phyloP scores from a whole-genome alignment of 2,113 vertebrate species.

The Nibea coibor region DNA sequence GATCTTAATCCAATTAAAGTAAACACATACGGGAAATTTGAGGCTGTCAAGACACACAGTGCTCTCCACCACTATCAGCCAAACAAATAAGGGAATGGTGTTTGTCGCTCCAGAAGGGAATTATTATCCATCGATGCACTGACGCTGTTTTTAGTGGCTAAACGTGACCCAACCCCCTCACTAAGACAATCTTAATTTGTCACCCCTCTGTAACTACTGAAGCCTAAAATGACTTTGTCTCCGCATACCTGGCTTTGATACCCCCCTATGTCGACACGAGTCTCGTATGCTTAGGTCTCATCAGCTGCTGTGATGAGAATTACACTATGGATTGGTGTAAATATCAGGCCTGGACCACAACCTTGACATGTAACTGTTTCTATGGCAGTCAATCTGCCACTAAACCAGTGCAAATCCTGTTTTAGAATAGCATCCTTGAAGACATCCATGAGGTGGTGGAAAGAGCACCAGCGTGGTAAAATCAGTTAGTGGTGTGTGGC shows the following conservation, averaged over 20 bases:
- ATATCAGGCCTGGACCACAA: background rate
- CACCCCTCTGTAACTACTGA: background rate
- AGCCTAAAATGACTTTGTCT: background rate
- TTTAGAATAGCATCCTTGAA: background rate
- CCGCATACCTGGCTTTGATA: background rate
- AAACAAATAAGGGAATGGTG: background rate
- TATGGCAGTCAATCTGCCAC: background rate
- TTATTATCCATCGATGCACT: background rate
- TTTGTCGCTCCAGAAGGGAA: background rate
- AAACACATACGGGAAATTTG: background rate
- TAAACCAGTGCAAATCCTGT: background rate
- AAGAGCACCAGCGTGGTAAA: background rate
- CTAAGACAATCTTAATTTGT: background rate
- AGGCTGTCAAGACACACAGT: background rate
- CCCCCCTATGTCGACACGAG: background rate
- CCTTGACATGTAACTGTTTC: background rate
- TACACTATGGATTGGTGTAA: conserved; percentile 13
- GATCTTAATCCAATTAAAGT: background rate
- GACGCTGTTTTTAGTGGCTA: background rate
- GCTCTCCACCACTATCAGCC: background rate
- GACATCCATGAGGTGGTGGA: background rate
- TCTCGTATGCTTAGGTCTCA: background rate
- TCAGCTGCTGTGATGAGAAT: conserved; percentile 3
- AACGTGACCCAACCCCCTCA: background rate
- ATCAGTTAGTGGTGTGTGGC: background rate